Evolutionary conservation across 2,888 invertebrate species (phyloP), one percentile per base, ranked within the genome.

Genomic region (Cheilosia variabilis): DNA sequence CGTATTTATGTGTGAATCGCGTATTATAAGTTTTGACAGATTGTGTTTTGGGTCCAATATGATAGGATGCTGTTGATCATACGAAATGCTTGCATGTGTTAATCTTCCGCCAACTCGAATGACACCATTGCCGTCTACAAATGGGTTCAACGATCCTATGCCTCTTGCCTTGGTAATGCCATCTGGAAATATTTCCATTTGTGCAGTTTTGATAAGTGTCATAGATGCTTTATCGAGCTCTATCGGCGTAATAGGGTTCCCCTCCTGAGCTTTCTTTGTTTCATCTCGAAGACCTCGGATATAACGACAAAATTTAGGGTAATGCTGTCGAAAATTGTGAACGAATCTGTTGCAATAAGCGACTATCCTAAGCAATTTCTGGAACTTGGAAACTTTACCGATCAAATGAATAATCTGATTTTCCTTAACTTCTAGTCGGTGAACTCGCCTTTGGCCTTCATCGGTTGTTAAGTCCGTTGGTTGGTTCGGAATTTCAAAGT

Each of bases 81-180:
- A 47, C 10, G 47, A 2, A 9, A 47, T 47, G 2, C 2, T 52
- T 5, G 52, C 52, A 13, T 52, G 15, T 15, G n/a, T 22, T 4
- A 52, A 1, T 24, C 52, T 52, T 52, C 52, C 52, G 52, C 52
- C 52, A 15, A 52, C 52, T 1, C 52, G 52, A 24, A 52, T 22
- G 15, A 52, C 15, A 24, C 52, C 24, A 24, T 52, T 13, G 7
- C 52, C 52, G 4, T 52, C 52, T 24, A 52, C 15, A 24, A 52
- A 52, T 1, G 52, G 52, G 52, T 24, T 52, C 1, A 52, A 4
- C 4, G 22, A 52, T 55, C 10, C 34, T 0, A 55, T 17, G 2
- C 55, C 55, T 2, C 17, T 1, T n/a, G 55, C 2, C 9, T 34
- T 55, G 15, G 55, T 31, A 24, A 53, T 22, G 53, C 53, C 53